These are phyloP conservation scores for Opisthocomus hoazin DNA, from an alignment of 2,113 vertebrate genomes.

Conservation along the genomic window DNA sequence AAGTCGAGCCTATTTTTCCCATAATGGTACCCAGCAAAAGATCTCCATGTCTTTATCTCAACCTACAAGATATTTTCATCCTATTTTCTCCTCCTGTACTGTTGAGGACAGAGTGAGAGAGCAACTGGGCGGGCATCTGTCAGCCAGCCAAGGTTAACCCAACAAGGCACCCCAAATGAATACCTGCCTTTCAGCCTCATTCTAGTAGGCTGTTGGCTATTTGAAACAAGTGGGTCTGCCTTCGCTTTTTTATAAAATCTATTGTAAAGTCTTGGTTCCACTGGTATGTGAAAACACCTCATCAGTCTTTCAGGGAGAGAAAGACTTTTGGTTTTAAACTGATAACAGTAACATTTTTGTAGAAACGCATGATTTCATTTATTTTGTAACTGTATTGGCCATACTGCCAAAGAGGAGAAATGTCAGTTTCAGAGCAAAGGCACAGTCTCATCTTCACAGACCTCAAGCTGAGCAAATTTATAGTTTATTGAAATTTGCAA, in stretches of 20 bases:
- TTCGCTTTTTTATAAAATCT: not conserved
- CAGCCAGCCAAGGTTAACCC: not conserved
- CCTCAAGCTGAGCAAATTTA: not conserved
- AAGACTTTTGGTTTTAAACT: not conserved
- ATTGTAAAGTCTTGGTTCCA: not conserved
- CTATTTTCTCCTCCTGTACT: not conserved
- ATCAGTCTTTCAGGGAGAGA: not conserved
- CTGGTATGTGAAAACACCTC: not conserved
- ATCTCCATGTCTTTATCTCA: not conserved
- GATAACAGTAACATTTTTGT: not conserved
- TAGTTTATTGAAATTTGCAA: not conserved
- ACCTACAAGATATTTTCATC: fast-evolving
- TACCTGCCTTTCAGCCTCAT: not conserved
- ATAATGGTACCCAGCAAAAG: not conserved
- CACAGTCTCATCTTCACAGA: not conserved
- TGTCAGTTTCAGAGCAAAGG: not conserved
- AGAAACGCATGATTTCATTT: not conserved
- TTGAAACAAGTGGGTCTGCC: not conserved
- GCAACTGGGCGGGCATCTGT: not conserved
- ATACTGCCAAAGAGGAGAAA: not conserved
- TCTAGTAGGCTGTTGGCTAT: not conserved
- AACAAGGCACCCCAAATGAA: not conserved
- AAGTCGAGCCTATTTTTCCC: not conserved
- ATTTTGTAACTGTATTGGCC: not conserved
- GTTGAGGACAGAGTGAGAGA: not conserved